Percentiles rank a stretch among this genome's conserved stretches.
These are phyloP conservation scores for Isichthys henryi DNA, from an alignment of 2,113 vertebrate species.

Conservation along the genomic window DNA sequence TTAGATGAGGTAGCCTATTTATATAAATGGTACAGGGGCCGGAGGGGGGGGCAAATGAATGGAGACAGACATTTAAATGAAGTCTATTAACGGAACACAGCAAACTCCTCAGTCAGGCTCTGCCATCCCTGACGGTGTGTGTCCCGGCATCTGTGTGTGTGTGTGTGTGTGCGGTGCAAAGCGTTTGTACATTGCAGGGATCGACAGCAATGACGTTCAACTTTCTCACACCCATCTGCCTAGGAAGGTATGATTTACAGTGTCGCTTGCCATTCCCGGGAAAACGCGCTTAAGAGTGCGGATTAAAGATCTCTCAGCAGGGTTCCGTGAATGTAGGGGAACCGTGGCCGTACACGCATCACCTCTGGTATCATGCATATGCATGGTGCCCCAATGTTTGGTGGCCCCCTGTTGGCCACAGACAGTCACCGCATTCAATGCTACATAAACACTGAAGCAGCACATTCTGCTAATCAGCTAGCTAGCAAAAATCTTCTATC, in stretches of 20 bases:
- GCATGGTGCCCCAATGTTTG: background rate
- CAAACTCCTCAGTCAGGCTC: background rate
- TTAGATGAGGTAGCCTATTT: conserved; percentile 13
- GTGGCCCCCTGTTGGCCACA: background rate
- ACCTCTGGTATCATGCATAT: background rate
- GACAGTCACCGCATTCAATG: background rate
- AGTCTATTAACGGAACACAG: background rate
- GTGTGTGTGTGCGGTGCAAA: background rate
- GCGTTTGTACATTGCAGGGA: background rate
- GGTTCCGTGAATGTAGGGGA: background rate
- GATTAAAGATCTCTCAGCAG: background rate
- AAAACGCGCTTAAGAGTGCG: background rate
- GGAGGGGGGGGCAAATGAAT: background rate
- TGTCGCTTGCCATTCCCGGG: background rate
- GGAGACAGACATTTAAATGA: background rate
- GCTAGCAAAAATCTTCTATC: background rate
- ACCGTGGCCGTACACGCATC: background rate
- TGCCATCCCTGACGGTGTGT: background rate
- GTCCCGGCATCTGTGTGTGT: background rate
- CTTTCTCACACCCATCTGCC: background rate
- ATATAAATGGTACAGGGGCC: background rate
- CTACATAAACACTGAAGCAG: background rate
- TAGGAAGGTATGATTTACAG: background rate
- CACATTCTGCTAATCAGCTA: background rate
- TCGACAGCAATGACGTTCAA: background rate